Evolutionary conservation across 2,797 vertebrate species (phyloP).

Genomic region (Sebastolobus altivelis): DNA sequence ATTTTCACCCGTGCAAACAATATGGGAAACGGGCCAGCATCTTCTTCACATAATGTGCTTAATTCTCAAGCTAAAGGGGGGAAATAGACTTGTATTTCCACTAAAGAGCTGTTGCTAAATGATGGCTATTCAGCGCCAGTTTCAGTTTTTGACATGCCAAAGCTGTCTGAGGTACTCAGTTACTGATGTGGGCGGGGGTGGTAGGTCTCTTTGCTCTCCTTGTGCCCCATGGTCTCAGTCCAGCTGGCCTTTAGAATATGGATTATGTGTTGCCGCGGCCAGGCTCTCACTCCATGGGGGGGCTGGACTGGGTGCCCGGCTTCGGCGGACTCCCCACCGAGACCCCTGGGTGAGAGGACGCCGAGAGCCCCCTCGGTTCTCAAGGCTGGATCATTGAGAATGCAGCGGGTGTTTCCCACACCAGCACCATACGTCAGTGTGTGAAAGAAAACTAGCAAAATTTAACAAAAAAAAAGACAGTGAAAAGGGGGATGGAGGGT

Average conservation of each 20-base stretch:
- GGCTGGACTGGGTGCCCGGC: constrained; percentile 72
- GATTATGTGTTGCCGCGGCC: constrained; percentile 79
- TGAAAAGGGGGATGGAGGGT: constrained; percentile 56
- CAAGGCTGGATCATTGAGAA: constrained; percentile 71
- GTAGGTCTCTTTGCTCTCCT: constrained; percentile 73
- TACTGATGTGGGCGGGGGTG: constrained; percentile 66
- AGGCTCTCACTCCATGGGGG: constrained; percentile 74
- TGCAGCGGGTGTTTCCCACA: constrained; percentile 71
- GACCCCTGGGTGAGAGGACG: constrained; percentile 82
- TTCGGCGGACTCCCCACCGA: constrained; percentile 78
- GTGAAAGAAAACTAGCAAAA: constrained; percentile 70
- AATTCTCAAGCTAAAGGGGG: constrained; percentile 63
- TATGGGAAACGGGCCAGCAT: constrained; percentile 71
- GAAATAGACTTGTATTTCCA: constrained; percentile 62
- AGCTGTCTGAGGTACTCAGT: constrained; percentile 74
- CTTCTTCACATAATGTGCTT: constrained; percentile 74
- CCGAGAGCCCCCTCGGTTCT: constrained; percentile 73
- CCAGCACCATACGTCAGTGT: constrained; percentile 64
- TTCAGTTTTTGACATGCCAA: constrained; percentile 79
- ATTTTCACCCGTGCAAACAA: constrained; percentile 72
- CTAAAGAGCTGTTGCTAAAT: constrained; percentile 73
- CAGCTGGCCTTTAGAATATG: constrained; percentile 86
- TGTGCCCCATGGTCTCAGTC: constrained; percentile 75
- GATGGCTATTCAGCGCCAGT: constrained; percentile 67
- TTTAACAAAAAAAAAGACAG: constrained; percentile 37